Evolutionary conservation across 2,888 invertebrate species (phyloP), one percentile per base, ranked within the genome.

Genomic region (Athalia cordata): DNA sequence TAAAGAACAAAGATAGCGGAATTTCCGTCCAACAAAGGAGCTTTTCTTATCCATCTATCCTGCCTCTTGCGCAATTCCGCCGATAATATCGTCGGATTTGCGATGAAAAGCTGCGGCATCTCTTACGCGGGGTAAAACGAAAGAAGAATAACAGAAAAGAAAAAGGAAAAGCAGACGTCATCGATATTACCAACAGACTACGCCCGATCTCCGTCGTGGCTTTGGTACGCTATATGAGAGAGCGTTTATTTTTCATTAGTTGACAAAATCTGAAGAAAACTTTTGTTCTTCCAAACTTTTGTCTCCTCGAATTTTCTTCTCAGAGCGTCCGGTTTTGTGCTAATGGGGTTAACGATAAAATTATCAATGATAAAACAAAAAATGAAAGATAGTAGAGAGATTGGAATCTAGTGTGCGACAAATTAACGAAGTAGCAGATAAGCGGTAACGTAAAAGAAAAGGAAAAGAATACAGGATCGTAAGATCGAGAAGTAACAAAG

Each of bases 21-120:
- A 68, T 52, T 68, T 55, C 55, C 55, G 29, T 29, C 29, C 45
- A 6, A 49, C 45, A 72, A 4, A 47, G 47, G 9, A 72, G 15
- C 47, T 49, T 72, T 29, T 68, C 59, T 59, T 57, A 59, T 59
- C 47, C 59, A 43, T 72, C 59, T 15, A 15, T 8, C 62, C 3
- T 43, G 47, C 45, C 59, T 72, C 55, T 55, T 45, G 13, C 5
- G 45, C 72, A 15, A 72, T 72, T 72, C 11, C 43, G 50, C 15
- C 45, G 15, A 72, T 59, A 59, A 57, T 47, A 59, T 72, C 59
- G 45, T 47, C 13, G 59, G 59, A 57, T 4, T 13, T 15, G 13
- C 13, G 47, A 57, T 61, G 29, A 72, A 61, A 55, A 68, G 29
- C 43, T 6, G 29, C 4, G 43, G 43, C 55, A 43, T 68, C 52